Conservation (phyloP, 2,113 vertebrate species). For the Bothrops jararaca region DNA sequence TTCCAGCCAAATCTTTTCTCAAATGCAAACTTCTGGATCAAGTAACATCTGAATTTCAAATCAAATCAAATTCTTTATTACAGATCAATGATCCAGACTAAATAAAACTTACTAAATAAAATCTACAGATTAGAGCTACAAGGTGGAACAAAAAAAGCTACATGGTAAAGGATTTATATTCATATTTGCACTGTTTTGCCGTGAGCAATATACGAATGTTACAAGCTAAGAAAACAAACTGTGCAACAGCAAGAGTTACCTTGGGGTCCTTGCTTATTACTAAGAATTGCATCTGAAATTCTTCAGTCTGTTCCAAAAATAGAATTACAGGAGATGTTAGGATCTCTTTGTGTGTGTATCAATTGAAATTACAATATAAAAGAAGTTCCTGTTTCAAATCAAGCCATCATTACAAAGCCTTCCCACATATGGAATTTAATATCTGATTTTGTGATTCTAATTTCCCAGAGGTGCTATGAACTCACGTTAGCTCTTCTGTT, state of each 20-base stretch:
- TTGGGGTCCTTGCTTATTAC: background rate
- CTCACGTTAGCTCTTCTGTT: background rate
- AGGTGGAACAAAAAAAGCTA: background rate
- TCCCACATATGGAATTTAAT: background rate
- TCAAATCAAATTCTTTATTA: background rate
- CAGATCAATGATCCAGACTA: background rate
- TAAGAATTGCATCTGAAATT: background rate
- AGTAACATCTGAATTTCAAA: background rate
- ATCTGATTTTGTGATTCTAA: background rate
- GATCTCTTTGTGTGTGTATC: background rate
- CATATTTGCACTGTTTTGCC: background rate
- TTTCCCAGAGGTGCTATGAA: background rate
- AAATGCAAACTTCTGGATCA: background rate
- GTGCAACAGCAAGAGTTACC: background rate
- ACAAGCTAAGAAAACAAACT: background rate
- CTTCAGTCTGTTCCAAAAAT: background rate
- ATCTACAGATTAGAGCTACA: background rate
- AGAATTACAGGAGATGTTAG: background rate
- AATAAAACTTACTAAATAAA: background rate
- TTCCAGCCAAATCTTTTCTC: background rate
- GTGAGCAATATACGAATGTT: background rate
- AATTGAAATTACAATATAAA: background rate
- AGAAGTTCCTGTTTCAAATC: background rate
- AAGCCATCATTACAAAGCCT: background rate
- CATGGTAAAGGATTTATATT: background rate